Evolutionary conservation across 2,797 vertebrate genomes (phyloP).

Genomic region (Acridotheres tristis): DNA sequence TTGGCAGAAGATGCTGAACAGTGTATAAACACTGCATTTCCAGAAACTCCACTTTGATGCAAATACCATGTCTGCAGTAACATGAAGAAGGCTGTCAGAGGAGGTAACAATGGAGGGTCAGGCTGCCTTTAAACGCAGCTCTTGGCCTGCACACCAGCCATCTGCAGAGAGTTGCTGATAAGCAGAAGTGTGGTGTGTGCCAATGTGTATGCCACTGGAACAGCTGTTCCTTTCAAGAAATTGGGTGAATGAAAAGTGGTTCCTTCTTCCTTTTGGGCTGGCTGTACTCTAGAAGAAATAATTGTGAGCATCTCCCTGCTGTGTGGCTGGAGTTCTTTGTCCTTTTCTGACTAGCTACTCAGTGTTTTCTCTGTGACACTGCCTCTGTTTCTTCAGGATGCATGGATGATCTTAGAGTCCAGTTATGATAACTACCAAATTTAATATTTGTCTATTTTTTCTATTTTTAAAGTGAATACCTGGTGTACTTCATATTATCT

Average conservation of each 20-base stretch:
- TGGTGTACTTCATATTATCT: not conserved
- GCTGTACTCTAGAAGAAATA: not conserved
- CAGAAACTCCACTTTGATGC: not conserved
- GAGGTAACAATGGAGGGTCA: not conserved
- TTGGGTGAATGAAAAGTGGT: not conserved
- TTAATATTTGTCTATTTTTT: not conserved
- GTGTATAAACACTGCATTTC: not conserved
- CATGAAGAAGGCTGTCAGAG: not conserved
- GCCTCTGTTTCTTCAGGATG: not conserved
- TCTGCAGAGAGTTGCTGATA: not conserved
- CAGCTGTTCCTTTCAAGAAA: not conserved
- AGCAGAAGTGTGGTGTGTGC: not conserved
- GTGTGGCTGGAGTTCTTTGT: not conserved
- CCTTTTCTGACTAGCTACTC: not conserved
- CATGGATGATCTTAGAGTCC: not conserved
- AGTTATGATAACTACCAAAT: not conserved
- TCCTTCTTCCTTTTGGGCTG: not conserved
- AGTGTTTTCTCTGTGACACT: not conserved
- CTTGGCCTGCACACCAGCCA: not conserved
- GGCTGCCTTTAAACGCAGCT: not conserved
- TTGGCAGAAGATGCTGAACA: not conserved
- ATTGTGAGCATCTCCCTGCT: not conserved
- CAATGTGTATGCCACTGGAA: rapidly evolving
- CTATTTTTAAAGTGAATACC: not conserved
- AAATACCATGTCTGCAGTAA: not conserved